These are phyloP conservation scores for Lepidothrix coronata DNA, from an alignment of 2,113 vertebrate genomes.

Conservation along the genomic window DNA sequence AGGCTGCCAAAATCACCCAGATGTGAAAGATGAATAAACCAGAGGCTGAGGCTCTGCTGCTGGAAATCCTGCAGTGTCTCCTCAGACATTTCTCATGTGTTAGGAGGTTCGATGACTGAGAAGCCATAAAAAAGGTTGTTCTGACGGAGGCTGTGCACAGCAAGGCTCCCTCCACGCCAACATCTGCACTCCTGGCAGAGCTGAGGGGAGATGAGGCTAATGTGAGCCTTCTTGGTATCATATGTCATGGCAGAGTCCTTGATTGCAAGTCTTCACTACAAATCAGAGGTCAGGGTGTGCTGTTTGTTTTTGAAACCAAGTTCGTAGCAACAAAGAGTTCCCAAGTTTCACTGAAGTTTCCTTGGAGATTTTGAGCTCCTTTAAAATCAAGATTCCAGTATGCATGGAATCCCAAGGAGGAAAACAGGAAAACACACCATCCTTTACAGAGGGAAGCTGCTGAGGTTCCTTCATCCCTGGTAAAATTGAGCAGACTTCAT, in stretches of 20 bases:
- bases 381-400: background rate
- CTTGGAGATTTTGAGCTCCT: background rate
- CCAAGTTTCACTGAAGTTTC: background rate
- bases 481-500: background rate
- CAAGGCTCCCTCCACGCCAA: background rate
- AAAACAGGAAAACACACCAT: background rate
- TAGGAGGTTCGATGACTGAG: background rate
- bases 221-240: background rate
- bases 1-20: background rate
- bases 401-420: background rate
- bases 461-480: background rate
- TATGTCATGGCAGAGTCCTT: background rate
- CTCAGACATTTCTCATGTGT: background rate
- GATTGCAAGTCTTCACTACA: background rate
- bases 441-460: background rate
- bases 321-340: background rate
- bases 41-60: background rate
- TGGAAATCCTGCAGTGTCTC: conserved; percentile 2
- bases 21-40: background rate
- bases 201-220: background rate
- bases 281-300: background rate
- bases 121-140: background rate
- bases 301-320: background rate
- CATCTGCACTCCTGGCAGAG: background rate
- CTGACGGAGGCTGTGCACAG: background rate